A percentile compares a stretch with the other conserved stretches of the same genome.
These are phyloP conservation scores for Marronus borbonicus DNA, from an alignment of 2,888 invertebrate genomes.

Conservation along the genomic window DNA sequence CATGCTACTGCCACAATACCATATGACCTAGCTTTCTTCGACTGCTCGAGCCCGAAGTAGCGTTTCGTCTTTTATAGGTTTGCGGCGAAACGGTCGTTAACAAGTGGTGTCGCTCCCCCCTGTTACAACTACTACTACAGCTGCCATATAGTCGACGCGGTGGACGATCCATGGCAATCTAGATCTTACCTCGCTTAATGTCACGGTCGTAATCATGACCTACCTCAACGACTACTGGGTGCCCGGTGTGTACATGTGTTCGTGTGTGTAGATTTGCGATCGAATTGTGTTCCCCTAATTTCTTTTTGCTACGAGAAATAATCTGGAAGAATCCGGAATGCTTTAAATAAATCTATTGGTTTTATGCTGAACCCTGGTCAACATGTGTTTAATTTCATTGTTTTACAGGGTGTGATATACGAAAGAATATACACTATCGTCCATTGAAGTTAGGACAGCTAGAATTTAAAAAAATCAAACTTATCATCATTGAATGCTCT, in stretches of 20 bases:
- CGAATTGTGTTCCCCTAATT: constrained; percentile 15
- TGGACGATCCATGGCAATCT: constrained; percentile 22
- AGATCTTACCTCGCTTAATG: constrained; percentile 61
- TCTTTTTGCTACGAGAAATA: background rate
- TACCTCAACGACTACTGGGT: constrained; percentile 60
- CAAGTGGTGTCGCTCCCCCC: constrained; percentile 51
- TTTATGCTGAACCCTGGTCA: too few relatives aligned
- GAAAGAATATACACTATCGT: too few relatives aligned
- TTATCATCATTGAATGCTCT: too few relatives aligned
- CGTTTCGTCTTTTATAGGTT: constrained; percentile 58
- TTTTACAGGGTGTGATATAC: too few relatives aligned
- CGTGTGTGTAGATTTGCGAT: background rate
- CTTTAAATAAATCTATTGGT: too few relatives aligned
- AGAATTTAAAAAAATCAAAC: too few relatives aligned
- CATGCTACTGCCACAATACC: constrained; percentile 69
- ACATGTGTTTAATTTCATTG: too few relatives aligned
- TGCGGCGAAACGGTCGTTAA: constrained; percentile 52
- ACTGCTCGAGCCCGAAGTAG: constrained; percentile 60
- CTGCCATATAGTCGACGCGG: constrained; percentile 4
- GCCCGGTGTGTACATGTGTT: background rate
- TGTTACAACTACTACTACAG: constrained; percentile 31
- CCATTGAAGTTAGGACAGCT: too few relatives aligned
- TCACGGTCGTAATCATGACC: constrained; percentile 66
- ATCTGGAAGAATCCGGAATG: background rate
- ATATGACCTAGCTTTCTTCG: constrained; percentile 68